Conservation (phyloP, 1,140 invertebrate species). For the Trachelipus rathkii region DNA sequence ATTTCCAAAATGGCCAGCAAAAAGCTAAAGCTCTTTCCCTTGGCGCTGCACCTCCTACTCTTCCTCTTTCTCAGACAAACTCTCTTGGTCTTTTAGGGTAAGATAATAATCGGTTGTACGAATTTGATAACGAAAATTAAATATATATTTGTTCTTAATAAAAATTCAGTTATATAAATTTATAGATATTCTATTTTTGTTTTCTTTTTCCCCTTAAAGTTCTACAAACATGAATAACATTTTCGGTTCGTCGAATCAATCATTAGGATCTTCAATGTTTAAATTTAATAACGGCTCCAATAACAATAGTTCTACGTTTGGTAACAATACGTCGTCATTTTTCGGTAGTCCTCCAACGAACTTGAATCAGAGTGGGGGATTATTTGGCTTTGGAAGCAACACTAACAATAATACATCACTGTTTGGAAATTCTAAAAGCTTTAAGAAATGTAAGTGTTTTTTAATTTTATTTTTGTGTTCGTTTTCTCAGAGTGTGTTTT, state of each 20-base stretch:
- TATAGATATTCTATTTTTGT: not conserved
- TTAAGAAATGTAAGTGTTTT: not conserved
- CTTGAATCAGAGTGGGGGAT: not conserved
- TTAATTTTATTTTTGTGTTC: no score
- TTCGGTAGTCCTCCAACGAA: not conserved
- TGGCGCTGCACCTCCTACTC: constrained; percentile 12
- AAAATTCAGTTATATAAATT: not conserved
- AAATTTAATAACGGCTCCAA: not conserved
- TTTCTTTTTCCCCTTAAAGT: not conserved
- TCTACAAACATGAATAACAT: not conserved
- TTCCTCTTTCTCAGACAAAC: not conserved
- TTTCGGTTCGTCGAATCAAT: not conserved
- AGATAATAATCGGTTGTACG: not conserved
- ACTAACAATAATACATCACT: not conserved
- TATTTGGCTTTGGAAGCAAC: not conserved
- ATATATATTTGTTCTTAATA: not conserved
- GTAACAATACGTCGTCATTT: not conserved
- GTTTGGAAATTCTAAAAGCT: not conserved
- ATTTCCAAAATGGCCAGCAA: constrained; percentile 9
- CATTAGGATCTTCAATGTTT: not conserved
- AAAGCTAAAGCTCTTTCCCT: constrained; percentile 1
- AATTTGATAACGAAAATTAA: no score
- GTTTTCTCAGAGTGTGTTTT: no score
- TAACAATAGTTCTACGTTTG: not conserved
- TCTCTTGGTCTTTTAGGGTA: not conserved